phyloP scores from a whole-genome alignment of 2,113 vertebrate species.

The Forbesichthys agassizii region DNA sequence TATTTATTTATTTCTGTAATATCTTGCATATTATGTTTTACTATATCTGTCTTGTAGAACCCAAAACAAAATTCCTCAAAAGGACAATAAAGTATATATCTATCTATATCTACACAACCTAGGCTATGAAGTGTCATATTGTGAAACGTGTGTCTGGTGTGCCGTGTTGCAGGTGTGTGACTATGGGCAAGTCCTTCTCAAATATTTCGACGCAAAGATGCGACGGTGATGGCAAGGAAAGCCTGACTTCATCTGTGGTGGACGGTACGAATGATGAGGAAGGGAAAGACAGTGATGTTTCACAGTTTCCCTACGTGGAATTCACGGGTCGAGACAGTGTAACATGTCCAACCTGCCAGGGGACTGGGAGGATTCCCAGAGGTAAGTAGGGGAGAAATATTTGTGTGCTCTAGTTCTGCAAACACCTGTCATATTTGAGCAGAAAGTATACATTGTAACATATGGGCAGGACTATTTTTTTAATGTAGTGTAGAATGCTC shows the following conservation, averaged over 20 bases:
- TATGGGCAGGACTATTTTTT: no score
- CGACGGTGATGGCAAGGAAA: slow-evolving; percentile 76
- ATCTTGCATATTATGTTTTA: no score
- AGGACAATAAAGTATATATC: no score
- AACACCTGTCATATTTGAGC: no score
- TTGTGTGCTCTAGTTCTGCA: not conserved
- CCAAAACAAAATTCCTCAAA: no score
- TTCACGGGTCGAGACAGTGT: slow-evolving; percentile 96
- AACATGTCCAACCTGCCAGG: slow-evolving; percentile 96
- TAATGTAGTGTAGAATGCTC: no score
- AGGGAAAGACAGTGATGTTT: slow-evolving; percentile 82
- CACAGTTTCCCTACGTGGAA: slow-evolving; percentile 96
- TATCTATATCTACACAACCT: no score
- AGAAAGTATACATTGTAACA: no score
- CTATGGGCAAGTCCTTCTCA: slow-evolving; percentile 90
- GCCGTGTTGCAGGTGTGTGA: slow-evolving; percentile 49
- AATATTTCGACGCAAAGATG: slow-evolving; percentile 75
- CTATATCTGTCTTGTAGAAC: no score
- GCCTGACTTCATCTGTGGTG: slow-evolving; percentile 72
- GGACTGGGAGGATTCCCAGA: slow-evolving; percentile 95
- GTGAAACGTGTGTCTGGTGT: no score
- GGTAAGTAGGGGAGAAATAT: slow-evolving; percentile 70
- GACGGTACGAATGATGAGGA: slow-evolving; percentile 74
- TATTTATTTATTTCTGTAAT: no score
- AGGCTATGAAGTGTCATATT: no score